Evolutionary conservation across 2,113 vertebrate species (phyloP), one percentile per base, ranked within the genome.

Genomic region (Paramormyrops kingsleyae): DNA sequence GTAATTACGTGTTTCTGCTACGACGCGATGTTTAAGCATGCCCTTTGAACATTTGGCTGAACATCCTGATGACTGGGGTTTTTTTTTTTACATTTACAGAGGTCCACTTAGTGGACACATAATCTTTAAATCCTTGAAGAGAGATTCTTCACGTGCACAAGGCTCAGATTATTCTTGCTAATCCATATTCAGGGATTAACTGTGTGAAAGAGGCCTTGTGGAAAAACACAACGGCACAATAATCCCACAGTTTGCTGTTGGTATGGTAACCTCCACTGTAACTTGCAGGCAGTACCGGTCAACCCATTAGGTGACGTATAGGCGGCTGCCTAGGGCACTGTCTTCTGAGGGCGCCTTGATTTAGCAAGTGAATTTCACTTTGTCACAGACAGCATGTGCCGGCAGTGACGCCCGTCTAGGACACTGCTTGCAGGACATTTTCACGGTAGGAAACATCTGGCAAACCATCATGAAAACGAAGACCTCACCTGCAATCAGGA

Each of bases 401-500:
- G 24, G 62, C 62, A 66, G n/a, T 13, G 62, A 66, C 8, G 10
- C 39, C 3, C 27, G 27, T 62, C 46, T 74, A 13, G 39, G 56
- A 6, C 80, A 15, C 47, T 62, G 49, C 35, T 56, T 5, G 8
- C 62, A 77, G 35, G 31, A 39, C 31, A 56, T 77, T 42, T 19
- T 77, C 70, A 77, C 1, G 35, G 13, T 59, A 35, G 85, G 1
- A n/a, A 66, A 46, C 77, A 77, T 66, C 31, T 27, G 2, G 83
- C 44, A 27, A n/a, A 50, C 83, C 85, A 1, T 5, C 27, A 44
- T 24, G 17, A 42, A 42, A n/a, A 62, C 9, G 24, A 3, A 31
- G 17, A 47, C 95, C 97, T 89, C 94, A 99, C 99, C 98, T 91
- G 97, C 96, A 88, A 95, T 88, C 70, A 99, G 93, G 92, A 97